Evolutionary conservation across 2,797 vertebrate species (phyloP), one percentile per base, ranked within the genome.

Genomic region (Poecile montanus): DNA sequence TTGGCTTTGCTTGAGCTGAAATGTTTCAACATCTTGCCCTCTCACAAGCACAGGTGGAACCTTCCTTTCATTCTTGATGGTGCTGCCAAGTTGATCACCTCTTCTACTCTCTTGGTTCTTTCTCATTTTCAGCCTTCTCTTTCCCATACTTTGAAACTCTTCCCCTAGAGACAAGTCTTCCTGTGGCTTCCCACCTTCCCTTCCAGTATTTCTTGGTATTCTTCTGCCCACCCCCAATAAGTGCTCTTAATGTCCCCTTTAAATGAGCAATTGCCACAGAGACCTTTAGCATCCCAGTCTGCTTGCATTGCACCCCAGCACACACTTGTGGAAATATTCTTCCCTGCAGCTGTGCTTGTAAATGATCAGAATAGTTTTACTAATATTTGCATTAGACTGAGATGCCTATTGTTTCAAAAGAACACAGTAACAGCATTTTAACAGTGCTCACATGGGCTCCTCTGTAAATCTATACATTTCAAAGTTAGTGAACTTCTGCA

Each of bases 321-420:
- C 9, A 27, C 68, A 76, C 68, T 67, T 76, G 29, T 82, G 71
- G 60, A 77, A 91, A 76, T 73, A 32, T 42, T 54, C 71, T 92
- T 85, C 57, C 80, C 72, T 87, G 86, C 80, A 95, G 89, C 77
- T 79, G 80, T 82, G 60, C 86, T 91, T 92, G 71, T 74, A 95
- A 94, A 94, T 57, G 47, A 88, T 78, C 47, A 22, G 88, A 73
- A 89, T 57, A 4, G 53, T 94, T 96, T 87, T 85, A 76, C 74
- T 92, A 82, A 85, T 89, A 93, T 95, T 95, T 95, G 85, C 84
- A 38, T 92, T 90, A 71, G 57, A 50, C 38, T 70, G 63, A 91
- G 56, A 71, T 85, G 61, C 45, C 75, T 79, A 38, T 85, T 96
- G 80, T 92, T 95, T 83, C 76, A 78, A 82, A 29, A 91, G 70